phyloP scores from a whole-genome alignment of 2,113 vertebrate genomes.

The Pteropus alecto region DNA sequence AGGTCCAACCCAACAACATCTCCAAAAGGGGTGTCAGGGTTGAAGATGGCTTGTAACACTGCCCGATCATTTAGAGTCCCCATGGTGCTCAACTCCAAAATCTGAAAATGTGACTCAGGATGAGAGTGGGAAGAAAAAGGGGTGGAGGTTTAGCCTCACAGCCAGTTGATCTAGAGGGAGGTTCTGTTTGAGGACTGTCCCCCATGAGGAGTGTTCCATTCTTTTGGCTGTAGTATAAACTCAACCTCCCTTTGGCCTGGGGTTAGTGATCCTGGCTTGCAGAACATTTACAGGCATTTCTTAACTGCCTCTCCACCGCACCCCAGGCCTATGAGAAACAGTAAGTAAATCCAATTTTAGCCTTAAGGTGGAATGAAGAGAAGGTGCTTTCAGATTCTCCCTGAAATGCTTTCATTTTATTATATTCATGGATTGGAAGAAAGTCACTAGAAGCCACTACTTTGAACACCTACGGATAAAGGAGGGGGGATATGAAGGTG shows the following conservation, averaged over 20 bases:
- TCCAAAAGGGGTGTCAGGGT: slow-evolving; percentile 90
- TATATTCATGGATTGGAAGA: background rate
- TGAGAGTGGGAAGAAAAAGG: slow-evolving; percentile 75
- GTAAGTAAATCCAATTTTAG: background rate
- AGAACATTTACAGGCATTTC: slow-evolving; percentile 43
- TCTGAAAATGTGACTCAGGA: background rate
- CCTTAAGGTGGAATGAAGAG: slow-evolving; percentile 12
- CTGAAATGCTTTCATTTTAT: background rate
- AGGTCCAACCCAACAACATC: slow-evolving; percentile 80
- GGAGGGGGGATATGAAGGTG: background rate
- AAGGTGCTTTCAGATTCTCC: background rate
- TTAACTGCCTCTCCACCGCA: background rate
- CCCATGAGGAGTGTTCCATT: background rate
- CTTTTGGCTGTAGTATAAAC: background rate
- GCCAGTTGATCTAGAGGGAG: background rate
- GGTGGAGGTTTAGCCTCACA: background rate
- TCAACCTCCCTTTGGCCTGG: background rate
- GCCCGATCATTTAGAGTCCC: slow-evolving; percentile 89
- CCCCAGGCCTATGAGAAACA: background rate
- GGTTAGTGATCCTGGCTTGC: background rate
- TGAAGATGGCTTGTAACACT: slow-evolving; percentile 92
- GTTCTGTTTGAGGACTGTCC: background rate
- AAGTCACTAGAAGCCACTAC: background rate
- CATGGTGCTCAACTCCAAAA: slow-evolving; percentile 80
- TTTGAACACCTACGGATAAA: background rate